These are phyloP conservation scores for Austrolebias charrua DNA, from an alignment of 2,797 vertebrate genomes.

Conservation along the genomic window DNA sequence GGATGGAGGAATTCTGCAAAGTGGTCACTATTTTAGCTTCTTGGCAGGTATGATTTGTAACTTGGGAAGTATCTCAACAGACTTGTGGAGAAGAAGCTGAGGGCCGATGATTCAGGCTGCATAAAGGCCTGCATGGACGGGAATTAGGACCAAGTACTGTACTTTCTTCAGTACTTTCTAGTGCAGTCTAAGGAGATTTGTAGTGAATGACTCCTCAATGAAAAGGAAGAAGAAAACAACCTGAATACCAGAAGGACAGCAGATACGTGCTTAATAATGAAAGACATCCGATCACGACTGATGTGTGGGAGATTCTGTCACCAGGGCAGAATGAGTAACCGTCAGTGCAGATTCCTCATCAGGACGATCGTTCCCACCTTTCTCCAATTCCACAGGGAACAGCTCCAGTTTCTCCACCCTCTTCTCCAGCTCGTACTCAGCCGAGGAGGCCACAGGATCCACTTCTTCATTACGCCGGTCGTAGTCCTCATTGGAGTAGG, in stretches of 20 bases:
- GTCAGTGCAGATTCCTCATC: conserved; percentile 30
- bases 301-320: conserved; percentile 35
- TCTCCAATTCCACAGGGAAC: conserved; percentile 96
- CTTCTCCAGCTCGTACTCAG: conserved; percentile 98
- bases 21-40: conserved; percentile 36
- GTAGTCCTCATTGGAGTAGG: conserved; percentile 97
- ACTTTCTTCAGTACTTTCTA: background rate
- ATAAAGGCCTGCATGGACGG: background rate
- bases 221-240: conserved; percentile 7
- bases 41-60: conserved; percentile 18
- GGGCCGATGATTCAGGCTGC: background rate
- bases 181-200: background rate
- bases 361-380: conserved; percentile 81
- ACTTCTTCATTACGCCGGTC: conserved; percentile 96
- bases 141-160: conserved; percentile 14
- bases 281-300: conserved; percentile 3
- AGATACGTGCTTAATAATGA: conserved; percentile 18
- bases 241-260: background rate
- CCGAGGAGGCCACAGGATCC: conserved; percentile 96
- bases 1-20: conserved; percentile 39
- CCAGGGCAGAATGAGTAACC: conserved; percentile 26
- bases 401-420: conserved; percentile 97
- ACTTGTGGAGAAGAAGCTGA: conserved; percentile 16
- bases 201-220: background rate
- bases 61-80: conserved; percentile 22